A percentile compares a stretch with the other conserved stretches of the same genome.
These are phyloP conservation scores for Phengaris arion DNA, from an alignment of 2,888 invertebrate species.

Conservation along the genomic window DNA sequence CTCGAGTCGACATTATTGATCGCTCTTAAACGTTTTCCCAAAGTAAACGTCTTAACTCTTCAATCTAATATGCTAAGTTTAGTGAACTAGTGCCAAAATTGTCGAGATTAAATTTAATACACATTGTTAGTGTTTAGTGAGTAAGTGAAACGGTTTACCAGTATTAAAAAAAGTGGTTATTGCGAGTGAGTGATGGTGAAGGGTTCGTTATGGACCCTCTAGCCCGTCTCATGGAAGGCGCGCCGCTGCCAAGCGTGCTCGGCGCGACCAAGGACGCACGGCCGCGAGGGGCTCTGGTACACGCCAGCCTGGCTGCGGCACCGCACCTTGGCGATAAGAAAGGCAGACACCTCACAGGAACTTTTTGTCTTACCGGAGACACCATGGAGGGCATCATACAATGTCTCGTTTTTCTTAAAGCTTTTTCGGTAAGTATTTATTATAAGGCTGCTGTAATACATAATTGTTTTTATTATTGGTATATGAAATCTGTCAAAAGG, in stretches of 20 bases:
- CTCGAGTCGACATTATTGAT: conserved; percentile 53
- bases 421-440: conserved; percentile 89
- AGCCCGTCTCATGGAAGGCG: conserved; percentile 89
- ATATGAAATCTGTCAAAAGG: too few species aligned
- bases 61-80: conserved; percentile 6
- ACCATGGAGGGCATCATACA: conserved; percentile 97
- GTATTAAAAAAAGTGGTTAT: conserved; percentile 22
- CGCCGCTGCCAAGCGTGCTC: conserved; percentile 81
- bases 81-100: conserved; percentile 34
- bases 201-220: conserved; percentile 86
- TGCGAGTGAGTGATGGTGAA: conserved; percentile 38
- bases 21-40: conserved; percentile 43
- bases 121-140: conserved; percentile 15
- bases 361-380: conserved; percentile 93
- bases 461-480: too few species aligned
- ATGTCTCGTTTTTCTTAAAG: conserved; percentile 94
- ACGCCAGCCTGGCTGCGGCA: conserved; percentile 86
- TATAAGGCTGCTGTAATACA: neutral
- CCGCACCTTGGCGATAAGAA: conserved; percentile 85
- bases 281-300: conserved; percentile 86
- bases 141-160: neutral
- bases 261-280: conserved; percentile 78
- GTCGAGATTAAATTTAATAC: conserved; percentile 14
- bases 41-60: conserved; percentile 26
- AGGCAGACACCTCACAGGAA: conserved; percentile 90